A percentile compares a stretch with the other conserved stretches of the same genome.
Evolutionary conservation across 2,797 vertebrate species (phyloP).

Genomic region (Hypotaenidia philippensis): DNA sequence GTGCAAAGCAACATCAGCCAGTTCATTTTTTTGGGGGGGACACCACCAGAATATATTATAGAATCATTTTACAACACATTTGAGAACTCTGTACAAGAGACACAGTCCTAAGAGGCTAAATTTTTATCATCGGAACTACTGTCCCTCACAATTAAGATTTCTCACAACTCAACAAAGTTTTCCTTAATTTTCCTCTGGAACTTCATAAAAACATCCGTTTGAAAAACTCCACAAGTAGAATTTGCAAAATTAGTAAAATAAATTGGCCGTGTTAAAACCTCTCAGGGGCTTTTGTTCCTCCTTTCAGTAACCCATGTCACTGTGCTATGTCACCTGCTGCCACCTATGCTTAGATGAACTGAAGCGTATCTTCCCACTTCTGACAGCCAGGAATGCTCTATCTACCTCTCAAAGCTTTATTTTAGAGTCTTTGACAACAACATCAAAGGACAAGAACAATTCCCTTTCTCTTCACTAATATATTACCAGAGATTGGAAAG

Average conservation of each 20-base stretch:
- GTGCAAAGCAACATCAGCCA: not conserved
- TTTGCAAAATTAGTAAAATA: not conserved
- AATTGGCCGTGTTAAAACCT: not conserved
- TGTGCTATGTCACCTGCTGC: not conserved
- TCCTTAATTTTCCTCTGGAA: not conserved
- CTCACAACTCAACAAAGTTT: not conserved
- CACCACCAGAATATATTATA: not conserved
- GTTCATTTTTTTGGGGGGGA: not conserved
- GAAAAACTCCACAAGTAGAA: not conserved
- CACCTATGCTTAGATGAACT: not conserved
- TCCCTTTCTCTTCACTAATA: constrained; percentile 20
- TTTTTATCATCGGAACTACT: not conserved
- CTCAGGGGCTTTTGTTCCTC: not conserved
- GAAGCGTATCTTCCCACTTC: not conserved
- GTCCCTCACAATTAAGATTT: not conserved
- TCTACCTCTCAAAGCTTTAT: constrained; percentile 9
- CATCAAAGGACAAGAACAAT: constrained; percentile 43
- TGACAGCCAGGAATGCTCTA: not conserved
- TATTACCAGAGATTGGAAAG: constrained; percentile 13
- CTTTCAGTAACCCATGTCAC: not conserved
- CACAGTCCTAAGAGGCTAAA: not conserved
- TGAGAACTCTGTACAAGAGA: not conserved
- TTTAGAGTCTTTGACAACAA: constrained; percentile 46
- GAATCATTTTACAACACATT: not conserved
- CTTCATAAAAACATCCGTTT: not conserved